These are phyloP conservation scores for Numida meleagris DNA, from an alignment of 2,113 vertebrate species.

Conservation along the genomic window DNA sequence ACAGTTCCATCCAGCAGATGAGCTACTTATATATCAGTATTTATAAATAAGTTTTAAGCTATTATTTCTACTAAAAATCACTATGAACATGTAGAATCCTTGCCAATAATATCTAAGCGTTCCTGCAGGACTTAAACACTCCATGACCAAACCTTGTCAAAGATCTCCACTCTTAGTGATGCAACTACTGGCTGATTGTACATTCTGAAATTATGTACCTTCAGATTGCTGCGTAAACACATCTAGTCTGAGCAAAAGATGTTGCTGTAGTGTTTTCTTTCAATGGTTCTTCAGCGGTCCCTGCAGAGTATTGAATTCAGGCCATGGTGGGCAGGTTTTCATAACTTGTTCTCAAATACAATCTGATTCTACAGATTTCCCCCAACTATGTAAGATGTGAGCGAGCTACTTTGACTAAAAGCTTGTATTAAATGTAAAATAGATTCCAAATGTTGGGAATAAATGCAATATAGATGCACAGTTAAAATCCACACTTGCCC, in stretches of 20 bases:
- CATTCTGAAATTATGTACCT: background rate
- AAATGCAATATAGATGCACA: background rate
- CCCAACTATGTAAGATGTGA: background rate
- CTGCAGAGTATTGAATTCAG: background rate
- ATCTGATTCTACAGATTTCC: background rate
- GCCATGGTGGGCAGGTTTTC: background rate
- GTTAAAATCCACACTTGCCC: background rate
- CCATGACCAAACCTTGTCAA: background rate
- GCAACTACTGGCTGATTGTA: background rate
- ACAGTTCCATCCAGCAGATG: background rate
- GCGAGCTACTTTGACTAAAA: background rate
- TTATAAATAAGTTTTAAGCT: background rate
- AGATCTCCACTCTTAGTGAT: background rate
- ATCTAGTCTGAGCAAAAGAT: background rate
- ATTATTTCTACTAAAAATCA: background rate
- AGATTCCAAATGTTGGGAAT: background rate
- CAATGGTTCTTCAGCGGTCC: background rate
- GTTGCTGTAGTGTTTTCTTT: background rate
- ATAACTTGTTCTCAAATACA: background rate
- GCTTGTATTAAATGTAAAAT: background rate
- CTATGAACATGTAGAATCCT: background rate
- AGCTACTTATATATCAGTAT: background rate
- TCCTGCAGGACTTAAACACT: background rate
- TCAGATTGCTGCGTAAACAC: background rate
- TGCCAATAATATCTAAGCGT: background rate